Percentiles rank a stretch among this genome's conserved stretches.
Conservation (phyloP, 53 echinoderm and acorn worm genomes). For the Mesocentrotus franciscanus region DNA sequence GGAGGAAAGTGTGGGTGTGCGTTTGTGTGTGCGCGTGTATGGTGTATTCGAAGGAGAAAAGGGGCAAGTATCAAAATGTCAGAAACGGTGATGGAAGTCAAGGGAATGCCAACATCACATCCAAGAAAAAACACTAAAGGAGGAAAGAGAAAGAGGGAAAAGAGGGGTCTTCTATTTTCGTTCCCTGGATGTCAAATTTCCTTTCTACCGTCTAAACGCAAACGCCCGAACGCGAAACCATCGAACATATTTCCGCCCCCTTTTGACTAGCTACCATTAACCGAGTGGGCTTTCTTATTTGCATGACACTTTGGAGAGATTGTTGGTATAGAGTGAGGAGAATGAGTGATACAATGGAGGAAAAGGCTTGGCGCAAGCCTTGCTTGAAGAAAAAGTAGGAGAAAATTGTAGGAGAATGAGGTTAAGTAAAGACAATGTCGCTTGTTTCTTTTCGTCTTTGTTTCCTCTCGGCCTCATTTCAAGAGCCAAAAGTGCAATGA, state of each 20-base stretch:
- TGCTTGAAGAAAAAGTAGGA: conserved; percentile 40
- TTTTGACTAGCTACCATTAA: conserved; percentile 63
- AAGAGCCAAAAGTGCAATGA: conserved; percentile 58
- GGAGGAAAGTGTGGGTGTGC: neutral
- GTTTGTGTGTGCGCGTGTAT: conserved; percentile 28
- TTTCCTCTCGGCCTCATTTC: conserved; percentile 62
- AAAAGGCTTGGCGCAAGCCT: conserved; percentile 20
- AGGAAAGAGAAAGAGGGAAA: neutral
- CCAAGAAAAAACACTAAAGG: neutral
- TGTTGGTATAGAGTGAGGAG: conserved; percentile 65
- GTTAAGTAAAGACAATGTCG: conserved; percentile 68
- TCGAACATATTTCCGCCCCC: conserved; percentile 63
- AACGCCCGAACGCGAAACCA: conserved; percentile 63
- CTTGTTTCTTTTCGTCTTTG: conserved; percentile 62
- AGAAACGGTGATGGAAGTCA: conserved; percentile 33
- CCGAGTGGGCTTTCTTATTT: conserved; percentile 64
- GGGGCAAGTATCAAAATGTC: conserved; percentile 28
- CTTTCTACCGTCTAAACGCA: conserved; percentile 57
- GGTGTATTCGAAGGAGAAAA: conserved; percentile 9
- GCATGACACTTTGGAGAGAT: conserved; percentile 63
- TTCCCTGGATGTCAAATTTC: conserved; percentile 63
- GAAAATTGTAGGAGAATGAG: conserved; percentile 50
- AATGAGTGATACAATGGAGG: conserved; percentile 62
- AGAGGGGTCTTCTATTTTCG: conserved; percentile 35
- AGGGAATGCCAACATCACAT: conserved; percentile 34